Base-by-base conservation (phyloP, 2,888 invertebrate genomes). In the Mythimna impura region DNA sequence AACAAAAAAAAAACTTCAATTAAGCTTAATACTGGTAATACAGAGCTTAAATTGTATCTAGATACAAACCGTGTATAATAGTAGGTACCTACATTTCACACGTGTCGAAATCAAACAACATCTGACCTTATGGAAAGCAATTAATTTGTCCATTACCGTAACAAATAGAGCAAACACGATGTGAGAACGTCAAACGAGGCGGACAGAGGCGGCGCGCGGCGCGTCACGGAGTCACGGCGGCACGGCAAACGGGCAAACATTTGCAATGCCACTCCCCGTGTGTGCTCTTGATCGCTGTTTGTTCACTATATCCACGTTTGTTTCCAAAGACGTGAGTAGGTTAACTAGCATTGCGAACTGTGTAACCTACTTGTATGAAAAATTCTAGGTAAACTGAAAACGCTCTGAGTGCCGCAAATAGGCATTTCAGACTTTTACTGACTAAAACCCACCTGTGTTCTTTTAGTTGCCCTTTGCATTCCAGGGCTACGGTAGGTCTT, bases 71-170 rank as follows among this genome's bases (percentile, higher is more conserved):
- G 14, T 52, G 36, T 69, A 47, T 20, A 66, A 66, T 57, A 34
- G 34, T 36, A 17, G n/a, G 12, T 60, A 57, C 36, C 10, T 66
- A 62, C 60, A 69, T 76, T 75, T 72, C 73, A 80, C 84, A 84
- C 84, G 82, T 80, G 81, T 80, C 84, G 73, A 85, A 84, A 61
- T 85, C 86, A 89, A 90, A 89, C 89, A 91, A 83, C 78, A 89
- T 89, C 85, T 90, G 88, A 91, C 91, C 89, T 91, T 87, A 88
- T 85, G 85, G 86, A 80, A 81, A 91, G 91, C 93, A 94, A 95
- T 95, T 93, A 95, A 90, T 89, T 83, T 87, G 87, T 87, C 94
- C 92, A 95, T 95, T 95, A 94, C 89, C 84, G 93, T 93, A 92
- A 94, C 92, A 92, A 92, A 91, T 91, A 90, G 84, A 88, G 86